phyloP scores from a whole-genome alignment of 2,888 invertebrate genomes.

The Chesias legatella region DNA sequence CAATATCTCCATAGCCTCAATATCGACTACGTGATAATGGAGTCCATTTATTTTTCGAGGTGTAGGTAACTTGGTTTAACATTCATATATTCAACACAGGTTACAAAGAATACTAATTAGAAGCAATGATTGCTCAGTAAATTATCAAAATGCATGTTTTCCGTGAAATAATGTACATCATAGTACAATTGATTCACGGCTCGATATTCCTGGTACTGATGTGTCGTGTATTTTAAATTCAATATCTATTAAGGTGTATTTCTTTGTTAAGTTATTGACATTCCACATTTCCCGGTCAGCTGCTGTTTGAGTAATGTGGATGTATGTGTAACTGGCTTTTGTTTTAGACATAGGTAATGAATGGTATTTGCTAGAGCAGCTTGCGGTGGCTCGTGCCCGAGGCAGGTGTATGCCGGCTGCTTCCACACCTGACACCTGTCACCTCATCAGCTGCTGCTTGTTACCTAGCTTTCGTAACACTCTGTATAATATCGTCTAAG shows the following conservation, averaged over 20 bases:
- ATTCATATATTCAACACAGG: conserved; percentile 41
- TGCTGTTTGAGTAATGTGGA: conserved; percentile 48
- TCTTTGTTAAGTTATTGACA: conserved; percentile 34
- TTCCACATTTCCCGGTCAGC: conserved; percentile 46
- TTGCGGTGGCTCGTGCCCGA: conserved; percentile 69
- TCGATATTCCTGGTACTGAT: conserved; percentile 25
- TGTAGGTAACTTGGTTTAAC: conserved; percentile 20
- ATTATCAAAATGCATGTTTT: conserved; percentile 31
- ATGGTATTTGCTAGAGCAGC: conserved; percentile 61
- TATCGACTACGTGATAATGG: conserved; percentile 1
- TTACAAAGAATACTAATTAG: conserved; percentile 34
- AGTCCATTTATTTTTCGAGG: conserved; percentile 25
- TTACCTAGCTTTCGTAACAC: conserved; percentile 40
- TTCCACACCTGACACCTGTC: conserved; percentile 80
- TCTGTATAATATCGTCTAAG: conserved; percentile 11
- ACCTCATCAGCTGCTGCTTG: conserved; percentile 67
- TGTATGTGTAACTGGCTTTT: conserved; percentile 41
- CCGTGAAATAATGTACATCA: conserved; percentile 29
- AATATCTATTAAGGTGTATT: conserved; percentile 25
- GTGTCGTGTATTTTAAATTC: conserved; percentile 10
- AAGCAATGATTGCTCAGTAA: conserved; percentile 33
- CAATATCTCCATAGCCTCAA: no score
- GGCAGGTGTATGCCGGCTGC: conserved; percentile 74
- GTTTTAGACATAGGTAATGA: conserved; percentile 47
- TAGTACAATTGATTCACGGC: conserved; percentile 37